phyloP scores from a whole-genome alignment of 2,888 invertebrate species.

The Pecten maximus region DNA sequence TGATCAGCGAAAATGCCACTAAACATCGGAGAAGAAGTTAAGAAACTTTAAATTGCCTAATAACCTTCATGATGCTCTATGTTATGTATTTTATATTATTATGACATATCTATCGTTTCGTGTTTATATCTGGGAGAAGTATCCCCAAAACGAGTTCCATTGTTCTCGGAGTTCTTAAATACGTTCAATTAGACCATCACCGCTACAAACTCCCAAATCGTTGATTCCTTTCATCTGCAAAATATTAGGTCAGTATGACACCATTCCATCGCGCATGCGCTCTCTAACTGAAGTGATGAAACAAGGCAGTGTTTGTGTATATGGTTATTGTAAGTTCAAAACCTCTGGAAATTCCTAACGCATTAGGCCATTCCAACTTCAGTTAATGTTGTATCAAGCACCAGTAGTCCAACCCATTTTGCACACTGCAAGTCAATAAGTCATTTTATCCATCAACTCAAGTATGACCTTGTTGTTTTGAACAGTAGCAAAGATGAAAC shows the following conservation, averaged over 20 bases:
- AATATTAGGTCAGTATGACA: neutral
- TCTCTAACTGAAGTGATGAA: neutral
- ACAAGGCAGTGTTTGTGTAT: neutral
- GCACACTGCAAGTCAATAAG: constrained; percentile 30
- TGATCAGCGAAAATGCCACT: neutral
- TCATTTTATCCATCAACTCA: constrained; percentile 23
- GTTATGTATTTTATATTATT: neutral
- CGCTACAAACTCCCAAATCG: neutral
- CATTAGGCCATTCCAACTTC: constrained; percentile 10
- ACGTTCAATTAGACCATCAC: neutral
- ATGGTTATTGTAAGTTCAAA: neutral
- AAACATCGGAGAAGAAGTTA: neutral
- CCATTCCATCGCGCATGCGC: neutral
- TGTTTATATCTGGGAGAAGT: neutral
- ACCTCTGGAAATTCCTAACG: neutral
- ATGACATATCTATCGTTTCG: neutral
- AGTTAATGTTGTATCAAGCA: constrained; percentile 20
- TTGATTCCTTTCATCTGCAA: neutral
- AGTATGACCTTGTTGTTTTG: constrained; percentile 20
- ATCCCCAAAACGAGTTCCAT: neutral
- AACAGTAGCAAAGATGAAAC: constrained; percentile 33
- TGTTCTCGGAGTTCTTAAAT: neutral
- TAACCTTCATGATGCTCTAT: neutral
- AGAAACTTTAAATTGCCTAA: neutral
- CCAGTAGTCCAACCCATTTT: constrained; percentile 15